Evolutionary conservation across 2,113 vertebrate genomes (phyloP), one percentile per base, ranked within the genome.

Genomic region (Phocoena phocoena): DNA sequence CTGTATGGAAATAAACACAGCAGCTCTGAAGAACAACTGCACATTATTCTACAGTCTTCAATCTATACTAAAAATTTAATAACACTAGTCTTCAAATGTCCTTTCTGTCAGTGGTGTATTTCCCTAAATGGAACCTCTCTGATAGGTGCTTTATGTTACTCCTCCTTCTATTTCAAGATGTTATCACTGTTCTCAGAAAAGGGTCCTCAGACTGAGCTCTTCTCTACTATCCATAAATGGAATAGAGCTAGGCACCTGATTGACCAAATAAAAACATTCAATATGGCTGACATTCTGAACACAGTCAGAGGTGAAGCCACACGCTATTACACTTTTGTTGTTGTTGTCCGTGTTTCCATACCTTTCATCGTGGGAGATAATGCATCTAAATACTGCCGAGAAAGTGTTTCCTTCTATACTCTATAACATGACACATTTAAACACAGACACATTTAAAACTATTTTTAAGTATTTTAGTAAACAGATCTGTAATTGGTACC

Each of bases 1-100:
- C 12, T 96, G 5, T 88, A 77, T 21, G 21, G n/a, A 97, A 97
- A 92, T 53, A 79, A n/a, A 70, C n/a, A 83, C 3, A 97, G 25
- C 15, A 67, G 13, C 20, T 74, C 47, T 73, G 53, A 93, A 31
- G 1, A 81, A 77, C 2, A 58, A 68, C 26, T 44, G 17, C 18
- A 41, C 41, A 71, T 63, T 63, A 89, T 41, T 28, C 25, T 23
- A n/a, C 62, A n/a, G 28, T n/a, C 53, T 36, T 58, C 95, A 6
- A 21, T 17, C 5, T 84, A 60, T 58, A 25, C 44, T 80, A 71
- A 82, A 28, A 47, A 25, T 41, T 79, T 89, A 50, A 55, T 89
- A 94, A 81, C 85, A 87, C 41, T 18, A 68, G 38, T 76, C 62
- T 88, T 73, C 25, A 53, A 58, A 71, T 74, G 26, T 92, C 80